Evolutionary conservation across 2,113 vertebrate genomes (phyloP), one percentile per base, ranked within the genome.

Genomic region (Tauraco erythrolophus): DNA sequence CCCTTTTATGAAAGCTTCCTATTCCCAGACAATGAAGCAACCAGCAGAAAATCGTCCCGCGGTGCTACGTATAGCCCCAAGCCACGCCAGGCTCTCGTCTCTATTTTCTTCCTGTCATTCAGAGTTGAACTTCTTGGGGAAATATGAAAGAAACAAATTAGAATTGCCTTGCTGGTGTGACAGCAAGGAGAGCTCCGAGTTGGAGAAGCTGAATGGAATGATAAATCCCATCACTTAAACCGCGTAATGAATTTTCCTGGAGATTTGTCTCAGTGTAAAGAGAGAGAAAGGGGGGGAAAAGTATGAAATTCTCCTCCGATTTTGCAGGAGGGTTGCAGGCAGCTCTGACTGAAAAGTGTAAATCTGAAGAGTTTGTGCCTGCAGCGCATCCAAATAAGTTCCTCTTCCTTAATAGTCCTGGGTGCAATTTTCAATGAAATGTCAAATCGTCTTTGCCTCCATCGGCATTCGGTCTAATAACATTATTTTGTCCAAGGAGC

Each of bases 191-290:
- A 91, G 83, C 81, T 60, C n/a, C 1, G 7, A 65, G 74, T 10
- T n/a, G 76, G 33, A 22, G 65, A 19, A 81, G 77, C 88, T 70
- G 96, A 57, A 79, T 92, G 58, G 62, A 74, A 90, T 90, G 87
- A 95, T 89, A 90, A 94, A 92, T 84, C 91, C 82, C 92, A 76
- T 72, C 54, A 69, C 92, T 93, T 88, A 94, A 88, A 97, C 60
- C 80, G 27, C 54, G 53, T 92, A 92, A 93, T 56, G 54, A 88
- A 48, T 62, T 96, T 97, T 97, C 95, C 91, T 85, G 96, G 95
- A 96, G 96, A 97, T 97, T 96, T 97, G 96, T 95, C 96, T 98
- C 95, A 74, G 96, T 81, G 78, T 81, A 88, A 91, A 89, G 62
- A 48, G 91, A 45, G 60, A 25, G 50, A 37, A 46, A 33, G 23